Conservation (phyloP, 1,140 invertebrate genomes). For the Tetraneura akinire region DNA sequence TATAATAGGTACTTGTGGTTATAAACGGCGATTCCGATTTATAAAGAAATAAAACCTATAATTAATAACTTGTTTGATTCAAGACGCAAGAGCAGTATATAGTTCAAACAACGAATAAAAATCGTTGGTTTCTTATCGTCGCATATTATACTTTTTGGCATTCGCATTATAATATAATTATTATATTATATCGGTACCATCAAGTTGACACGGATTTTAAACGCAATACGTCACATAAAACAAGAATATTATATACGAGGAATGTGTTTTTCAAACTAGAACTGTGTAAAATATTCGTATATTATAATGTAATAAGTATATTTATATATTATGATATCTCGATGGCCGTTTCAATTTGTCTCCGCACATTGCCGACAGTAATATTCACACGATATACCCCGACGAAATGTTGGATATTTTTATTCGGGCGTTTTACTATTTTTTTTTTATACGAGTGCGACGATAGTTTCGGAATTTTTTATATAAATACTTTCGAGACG, state of each 20-base stretch:
- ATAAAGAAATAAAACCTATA: background rate
- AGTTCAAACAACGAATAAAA: no score
- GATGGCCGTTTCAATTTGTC: no score
- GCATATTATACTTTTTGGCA: constrained; percentile 22
- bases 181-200: background rate
- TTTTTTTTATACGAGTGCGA: background rate
- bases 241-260: background rate
- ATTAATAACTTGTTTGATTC: background rate
- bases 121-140: no score
- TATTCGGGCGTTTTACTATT: no score
- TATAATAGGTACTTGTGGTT: constrained; percentile 4
- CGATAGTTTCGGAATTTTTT: background rate
- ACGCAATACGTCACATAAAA: constrained; percentile 14
- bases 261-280: background rate
- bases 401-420: background rate
- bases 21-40: background rate
- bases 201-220: background rate
- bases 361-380: no score
- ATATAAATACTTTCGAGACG: background rate
- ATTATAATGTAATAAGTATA: no score
- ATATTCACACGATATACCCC: background rate
- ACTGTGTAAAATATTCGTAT: no score
- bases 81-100: no score
- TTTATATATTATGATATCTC: background rate
- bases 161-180: background rate